Evolutionary conservation across 2,888 invertebrate genomes (phyloP).

Genomic region (Aplocera efformata): DNA sequence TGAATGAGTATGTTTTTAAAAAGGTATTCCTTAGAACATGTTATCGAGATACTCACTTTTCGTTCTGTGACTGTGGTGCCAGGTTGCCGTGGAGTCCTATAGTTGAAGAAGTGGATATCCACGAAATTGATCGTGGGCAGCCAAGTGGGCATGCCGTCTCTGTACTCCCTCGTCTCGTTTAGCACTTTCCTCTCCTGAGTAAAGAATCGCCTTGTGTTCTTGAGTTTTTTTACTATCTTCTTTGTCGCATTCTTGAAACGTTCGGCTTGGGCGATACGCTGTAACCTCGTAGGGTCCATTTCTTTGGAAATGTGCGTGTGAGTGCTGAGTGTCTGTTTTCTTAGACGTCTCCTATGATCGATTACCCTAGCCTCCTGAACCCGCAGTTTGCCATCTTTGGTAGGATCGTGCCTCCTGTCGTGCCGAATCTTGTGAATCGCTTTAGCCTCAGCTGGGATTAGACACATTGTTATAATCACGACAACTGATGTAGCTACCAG

Average conservation of each 20-base stretch:
- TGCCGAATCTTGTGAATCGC: constrained; percentile 56
- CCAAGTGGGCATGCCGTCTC: constrained; percentile 66
- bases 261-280: constrained; percentile 46
- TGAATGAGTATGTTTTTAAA: too few species aligned
- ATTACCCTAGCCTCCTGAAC: constrained; percentile 28
- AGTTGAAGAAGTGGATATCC: constrained; percentile 61
- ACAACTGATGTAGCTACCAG: constrained; percentile 72
- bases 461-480: constrained; percentile 66
- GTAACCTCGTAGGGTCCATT: constrained; percentile 36
- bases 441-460: constrained; percentile 60
- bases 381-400: constrained; percentile 44
- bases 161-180: constrained; percentile 57
- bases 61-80: constrained; percentile 53
- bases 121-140: constrained; percentile 69
- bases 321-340: constrained; percentile 38
- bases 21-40: too few species aligned
- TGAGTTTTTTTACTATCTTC: constrained; percentile 60
- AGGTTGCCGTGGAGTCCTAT: constrained; percentile 41
- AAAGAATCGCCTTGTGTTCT: constrained; percentile 59
- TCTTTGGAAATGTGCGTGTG: constrained; percentile 52
- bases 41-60: constrained; percentile 67
- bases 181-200: constrained; percentile 51
- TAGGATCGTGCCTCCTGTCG: constrained; percentile 48
- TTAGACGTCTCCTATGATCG: constrained; percentile 39
- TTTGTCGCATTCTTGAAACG: constrained; percentile 55